These are phyloP conservation scores for Muscina levida DNA, from an alignment of 2,888 invertebrate species.

Conservation along the genomic window DNA sequence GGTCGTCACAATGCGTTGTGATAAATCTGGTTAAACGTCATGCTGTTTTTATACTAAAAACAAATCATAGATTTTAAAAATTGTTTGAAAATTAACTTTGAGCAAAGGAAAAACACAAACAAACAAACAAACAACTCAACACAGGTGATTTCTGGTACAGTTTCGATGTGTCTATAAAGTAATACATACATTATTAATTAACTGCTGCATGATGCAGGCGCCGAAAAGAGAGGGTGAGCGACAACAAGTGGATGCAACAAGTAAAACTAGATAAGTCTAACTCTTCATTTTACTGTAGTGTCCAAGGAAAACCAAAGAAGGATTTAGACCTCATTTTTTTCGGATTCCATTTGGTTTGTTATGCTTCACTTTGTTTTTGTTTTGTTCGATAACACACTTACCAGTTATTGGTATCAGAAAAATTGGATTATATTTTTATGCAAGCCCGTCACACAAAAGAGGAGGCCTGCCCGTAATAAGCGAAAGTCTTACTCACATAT, in stretches of 20 bases:
- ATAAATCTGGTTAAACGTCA: conserved; percentile 59
- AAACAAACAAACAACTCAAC: conserved; percentile 15
- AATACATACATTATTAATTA: conserved; percentile 13
- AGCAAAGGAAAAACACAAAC: conserved; percentile 21
- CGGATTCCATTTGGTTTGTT: conserved; percentile 15
- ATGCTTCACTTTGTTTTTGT: neutral
- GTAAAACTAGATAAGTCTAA: neutral
- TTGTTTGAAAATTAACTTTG: conserved; percentile 35
- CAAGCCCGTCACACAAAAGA: no score
- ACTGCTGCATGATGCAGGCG: conserved; percentile 33
- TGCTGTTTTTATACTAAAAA: conserved; percentile 67
- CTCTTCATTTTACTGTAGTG: neutral
- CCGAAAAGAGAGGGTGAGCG: neutral
- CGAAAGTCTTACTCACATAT: conserved; percentile 46
- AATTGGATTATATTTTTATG: neutral
- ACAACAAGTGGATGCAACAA: neutral
- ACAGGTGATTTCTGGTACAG: neutral
- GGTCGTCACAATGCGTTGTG: conserved; percentile 64
- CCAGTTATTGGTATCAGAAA: neutral
- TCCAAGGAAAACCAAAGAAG: conserved; percentile 48
- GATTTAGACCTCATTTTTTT: conserved; percentile 43
- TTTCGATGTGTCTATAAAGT: neutral
- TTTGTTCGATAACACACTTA: neutral
- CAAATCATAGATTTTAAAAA: conserved; percentile 20
- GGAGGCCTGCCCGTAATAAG: conserved; percentile 28